Conservation (phyloP, 2,888 invertebrate genomes). For the Hoplodrina ambigua region DNA sequence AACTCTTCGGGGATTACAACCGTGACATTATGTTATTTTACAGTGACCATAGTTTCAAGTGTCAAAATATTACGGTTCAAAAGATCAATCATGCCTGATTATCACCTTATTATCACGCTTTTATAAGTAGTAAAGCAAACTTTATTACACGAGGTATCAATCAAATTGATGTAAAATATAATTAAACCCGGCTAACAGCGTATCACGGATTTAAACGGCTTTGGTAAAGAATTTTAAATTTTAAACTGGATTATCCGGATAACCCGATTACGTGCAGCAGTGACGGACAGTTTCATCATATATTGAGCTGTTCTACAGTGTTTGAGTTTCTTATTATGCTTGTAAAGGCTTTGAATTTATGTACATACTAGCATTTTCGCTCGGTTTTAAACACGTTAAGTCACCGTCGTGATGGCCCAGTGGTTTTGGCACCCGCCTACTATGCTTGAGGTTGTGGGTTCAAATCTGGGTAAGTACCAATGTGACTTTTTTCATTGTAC, state of each 20-base stretch:
- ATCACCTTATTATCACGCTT: not conserved
- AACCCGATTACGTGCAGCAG: conserved; percentile 62
- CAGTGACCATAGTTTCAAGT: no score
- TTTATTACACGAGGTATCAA: conserved; percentile 33
- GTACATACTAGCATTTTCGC: no score
- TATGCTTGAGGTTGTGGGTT: no score
- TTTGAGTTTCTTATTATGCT: conserved; percentile 42
- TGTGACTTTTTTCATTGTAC: no score
- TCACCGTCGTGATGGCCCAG: no score
- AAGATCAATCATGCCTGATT: no score
- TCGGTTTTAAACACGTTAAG: no score
- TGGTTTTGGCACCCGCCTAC: no score
- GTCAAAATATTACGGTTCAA: no score
- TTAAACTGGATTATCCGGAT: conserved; percentile 70
- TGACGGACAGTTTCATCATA: conserved; percentile 61
- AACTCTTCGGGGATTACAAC: no score
- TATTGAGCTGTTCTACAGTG: conserved; percentile 36
- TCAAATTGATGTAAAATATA: conserved; percentile 56
- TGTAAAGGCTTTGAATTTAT: conserved; percentile 3
- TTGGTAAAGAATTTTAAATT: conserved; percentile 71
- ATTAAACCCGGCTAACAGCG: conserved; percentile 60
- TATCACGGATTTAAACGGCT: conserved; percentile 65
- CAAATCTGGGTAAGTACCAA: no score
- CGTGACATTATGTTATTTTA: no score
- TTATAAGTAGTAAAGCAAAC: conserved; percentile 15